Evolutionary conservation across 1,140 invertebrate species (phyloP).

Genomic region (Sminthurides bifidus): DNA sequence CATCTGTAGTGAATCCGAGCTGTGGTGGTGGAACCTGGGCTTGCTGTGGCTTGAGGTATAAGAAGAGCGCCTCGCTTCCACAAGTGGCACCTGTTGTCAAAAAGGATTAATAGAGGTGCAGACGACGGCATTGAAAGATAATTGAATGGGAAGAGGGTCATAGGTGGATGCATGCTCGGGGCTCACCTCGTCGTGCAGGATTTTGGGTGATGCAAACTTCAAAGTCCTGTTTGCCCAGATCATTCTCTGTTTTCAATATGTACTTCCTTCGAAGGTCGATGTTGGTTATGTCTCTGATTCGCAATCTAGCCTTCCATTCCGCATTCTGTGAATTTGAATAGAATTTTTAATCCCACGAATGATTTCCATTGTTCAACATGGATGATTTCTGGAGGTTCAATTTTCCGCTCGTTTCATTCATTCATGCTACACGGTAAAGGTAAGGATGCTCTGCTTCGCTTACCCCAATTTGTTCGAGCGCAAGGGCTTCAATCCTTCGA

Average conservation of each 20-base stretch:
- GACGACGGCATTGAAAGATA: background rate
- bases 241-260: conserved; percentile 4
- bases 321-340: background rate
- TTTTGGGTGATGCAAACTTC: conserved; percentile 3
- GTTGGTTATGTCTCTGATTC: background rate
- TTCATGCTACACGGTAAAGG: background rate
- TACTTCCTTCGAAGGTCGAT: background rate
- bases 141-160: background rate
- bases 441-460: too few species aligned
- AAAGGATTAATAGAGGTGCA: too few species aligned
- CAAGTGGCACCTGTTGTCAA: background rate
- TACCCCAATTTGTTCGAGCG: conserved; percentile 1
- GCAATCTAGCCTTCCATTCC: background rate
- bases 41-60: background rate
- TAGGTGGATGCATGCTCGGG: background rate
- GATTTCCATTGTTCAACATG: background rate
- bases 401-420: background rate
- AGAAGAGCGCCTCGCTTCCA: background rate
- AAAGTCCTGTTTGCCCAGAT: conserved; percentile 6
- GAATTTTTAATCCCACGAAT: background rate
- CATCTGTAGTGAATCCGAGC: background rate
- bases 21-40: too few species aligned
- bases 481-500: conserved; percentile 1
- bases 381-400: background rate
- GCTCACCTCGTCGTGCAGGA: background rate